These are phyloP conservation scores for Mirounga angustirostris DNA, from an alignment of 2,113 vertebrate genomes.

Conservation along the genomic window DNA sequence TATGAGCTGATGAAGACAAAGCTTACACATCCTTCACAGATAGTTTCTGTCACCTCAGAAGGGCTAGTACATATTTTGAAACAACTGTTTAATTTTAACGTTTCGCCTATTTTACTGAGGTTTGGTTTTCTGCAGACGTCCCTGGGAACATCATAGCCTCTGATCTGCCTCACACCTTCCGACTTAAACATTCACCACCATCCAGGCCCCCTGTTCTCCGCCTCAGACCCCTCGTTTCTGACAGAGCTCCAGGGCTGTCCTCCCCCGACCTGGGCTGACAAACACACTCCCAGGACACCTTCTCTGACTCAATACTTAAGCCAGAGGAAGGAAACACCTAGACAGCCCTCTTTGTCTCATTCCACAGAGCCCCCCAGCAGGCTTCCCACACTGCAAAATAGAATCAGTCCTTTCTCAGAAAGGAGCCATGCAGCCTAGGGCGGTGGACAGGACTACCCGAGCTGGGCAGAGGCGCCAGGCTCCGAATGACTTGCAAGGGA, in stretches of 20 bases:
- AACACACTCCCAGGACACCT: background rate
- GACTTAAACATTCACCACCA: background rate
- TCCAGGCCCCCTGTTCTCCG: too few relatives aligned
- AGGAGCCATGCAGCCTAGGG: background rate
- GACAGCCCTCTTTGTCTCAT: background rate
- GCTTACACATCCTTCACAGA: background rate
- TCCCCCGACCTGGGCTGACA: background rate
- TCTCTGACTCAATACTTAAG: background rate
- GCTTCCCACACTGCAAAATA: background rate
- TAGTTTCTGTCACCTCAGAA: background rate
- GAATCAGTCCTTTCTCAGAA: background rate
- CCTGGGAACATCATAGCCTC: background rate
- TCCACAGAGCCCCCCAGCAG: background rate
- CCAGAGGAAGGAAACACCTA: background rate
- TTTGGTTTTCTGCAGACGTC: background rate
- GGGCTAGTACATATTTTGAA: background rate
- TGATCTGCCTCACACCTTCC: background rate
- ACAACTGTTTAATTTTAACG: background rate
- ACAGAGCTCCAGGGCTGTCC: background rate
- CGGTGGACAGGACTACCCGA: background rate
- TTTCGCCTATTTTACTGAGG: background rate
- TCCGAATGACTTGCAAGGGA: background rate
- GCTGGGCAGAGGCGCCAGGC: background rate
- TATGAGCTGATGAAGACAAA: background rate
- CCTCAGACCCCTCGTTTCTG: background rate